Evolutionary conservation across 2,888 invertebrate genomes (phyloP), one percentile per base, ranked within the genome.

Genomic region (Nysson spinosus): DNA sequence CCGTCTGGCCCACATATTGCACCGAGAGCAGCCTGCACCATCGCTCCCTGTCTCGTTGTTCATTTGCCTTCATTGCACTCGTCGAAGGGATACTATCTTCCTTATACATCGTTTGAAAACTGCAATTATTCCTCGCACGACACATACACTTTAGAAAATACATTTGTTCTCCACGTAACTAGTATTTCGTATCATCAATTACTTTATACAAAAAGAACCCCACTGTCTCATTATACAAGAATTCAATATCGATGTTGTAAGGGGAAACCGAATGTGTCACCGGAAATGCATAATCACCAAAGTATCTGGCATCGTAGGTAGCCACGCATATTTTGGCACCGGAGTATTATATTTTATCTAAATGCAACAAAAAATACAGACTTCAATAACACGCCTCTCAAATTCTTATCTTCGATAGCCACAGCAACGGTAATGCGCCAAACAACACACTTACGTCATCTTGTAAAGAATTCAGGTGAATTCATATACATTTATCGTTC

Each of bases 1-100:
- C 73, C 75, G 82, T 83, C 83, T 83, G 83, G 81, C 82, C 82
- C 80, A 83, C 77, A 83, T 83, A 75, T 44, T 64, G 66, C 58
- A 63, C 43, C 58, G 58, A n/a, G n/a, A 67, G 69, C 54, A 63
- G 49, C 34, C 72, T 60, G 49, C 58, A 32, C 22, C 54, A 43
- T 56, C 60, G 28, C 69, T 70, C 60, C 52, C 56, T 61, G 55
- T 58, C 63, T 55, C 63, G 55, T 57, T 68, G 62, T 56, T 54
- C 66, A 69, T 75, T 75, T 79, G 72, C 66, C 71, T 73, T 75
- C 71, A 62, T 68, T 72, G 64, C 68, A 51, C 58, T 69, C 58
- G 56, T 49, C 55, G 60, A 64, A 72, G 52, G 54, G 47, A 55
- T 42, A 28, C 28, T 22, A 58, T 68, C 56, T 64, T 68, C 55